A percentile compares a stretch with the other conserved stretches of the same genome.
These are phyloP conservation scores for Lasius fuliginosus DNA, from an alignment of 2,888 invertebrate genomes.

Conservation along the genomic window DNA sequence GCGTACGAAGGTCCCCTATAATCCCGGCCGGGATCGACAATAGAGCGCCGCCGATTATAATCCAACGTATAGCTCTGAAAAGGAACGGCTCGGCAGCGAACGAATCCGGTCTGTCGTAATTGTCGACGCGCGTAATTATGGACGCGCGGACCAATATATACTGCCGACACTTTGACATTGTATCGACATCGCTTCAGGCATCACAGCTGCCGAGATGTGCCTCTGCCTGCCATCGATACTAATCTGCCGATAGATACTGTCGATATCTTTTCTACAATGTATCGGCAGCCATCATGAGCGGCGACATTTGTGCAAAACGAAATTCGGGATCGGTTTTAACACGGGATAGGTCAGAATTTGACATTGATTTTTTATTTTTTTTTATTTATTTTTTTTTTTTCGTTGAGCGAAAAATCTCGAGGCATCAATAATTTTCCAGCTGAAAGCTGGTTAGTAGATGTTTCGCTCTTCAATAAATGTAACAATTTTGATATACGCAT, in stretches of 20 bases:
- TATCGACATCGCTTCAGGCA: slow-evolving; percentile 32
- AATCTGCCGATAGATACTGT: slow-evolving; percentile 21
- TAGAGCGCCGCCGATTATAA: slow-evolving; percentile 21
- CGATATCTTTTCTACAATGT: slow-evolving; percentile 16
- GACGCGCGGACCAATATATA: slow-evolving; percentile 21
- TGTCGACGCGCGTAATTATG: slow-evolving; percentile 35
- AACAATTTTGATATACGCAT: background rate
- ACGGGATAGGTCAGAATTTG: background rate
- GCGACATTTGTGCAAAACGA: background rate
- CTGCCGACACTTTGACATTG: slow-evolving; percentile 17
- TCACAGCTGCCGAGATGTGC: background rate
- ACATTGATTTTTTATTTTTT: background rate
- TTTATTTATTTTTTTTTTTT: background rate
- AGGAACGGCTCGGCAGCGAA: slow-evolving; percentile 22
- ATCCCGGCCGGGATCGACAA: slow-evolving; percentile 11
- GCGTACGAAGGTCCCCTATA: slow-evolving; percentile 35
- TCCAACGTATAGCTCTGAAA: slow-evolving; percentile 30
- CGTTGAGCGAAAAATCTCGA: background rate
- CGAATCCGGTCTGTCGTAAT: slow-evolving; percentile 35
- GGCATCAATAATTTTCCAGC: background rate
- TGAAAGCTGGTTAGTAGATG: background rate
- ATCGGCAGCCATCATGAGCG: background rate
- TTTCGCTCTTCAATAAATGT: background rate
- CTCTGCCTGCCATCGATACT: slow-evolving; percentile 14
- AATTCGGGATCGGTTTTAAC: background rate